Evolutionary conservation across 2,888 invertebrate genomes (phyloP).

Genomic region (Drosophila merina): DNA sequence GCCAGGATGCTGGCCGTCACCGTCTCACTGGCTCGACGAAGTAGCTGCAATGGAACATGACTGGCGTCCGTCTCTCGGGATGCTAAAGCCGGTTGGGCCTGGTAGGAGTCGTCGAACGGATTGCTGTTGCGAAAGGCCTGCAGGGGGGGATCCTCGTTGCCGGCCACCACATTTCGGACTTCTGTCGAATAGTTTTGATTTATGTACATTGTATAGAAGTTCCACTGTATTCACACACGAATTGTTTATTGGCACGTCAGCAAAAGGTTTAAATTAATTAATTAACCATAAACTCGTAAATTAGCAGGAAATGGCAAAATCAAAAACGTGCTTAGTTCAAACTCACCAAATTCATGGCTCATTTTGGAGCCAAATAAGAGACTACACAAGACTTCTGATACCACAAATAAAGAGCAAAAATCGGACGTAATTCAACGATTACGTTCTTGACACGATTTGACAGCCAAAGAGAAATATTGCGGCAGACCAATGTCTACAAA

Average conservation of each 20-base stretch:
- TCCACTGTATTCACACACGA: constrained; percentile 12
- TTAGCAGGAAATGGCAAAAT: constrained; percentile 20
- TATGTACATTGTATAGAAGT: background rate
- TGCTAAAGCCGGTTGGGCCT: background rate
- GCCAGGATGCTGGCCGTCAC: constrained; percentile 56
- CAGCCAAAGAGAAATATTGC: constrained; percentile 17
- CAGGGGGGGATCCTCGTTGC: constrained; percentile 46
- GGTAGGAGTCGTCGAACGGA: constrained; percentile 25
- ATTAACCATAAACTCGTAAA: constrained; percentile 44
- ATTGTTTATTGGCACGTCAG: constrained; percentile 15
- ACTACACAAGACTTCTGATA: background rate
- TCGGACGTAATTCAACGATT: constrained; percentile 19
- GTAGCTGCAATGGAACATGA: constrained; percentile 49
- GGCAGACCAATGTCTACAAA: constrained; percentile 9
- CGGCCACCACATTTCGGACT: constrained; percentile 50
- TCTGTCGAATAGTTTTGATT: constrained; percentile 8
- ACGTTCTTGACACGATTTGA: constrained; percentile 31
- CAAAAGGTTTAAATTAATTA: constrained; percentile 27
- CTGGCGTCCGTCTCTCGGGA: constrained; percentile 15
- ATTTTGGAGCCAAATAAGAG: constrained; percentile 25
- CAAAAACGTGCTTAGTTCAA: background rate
- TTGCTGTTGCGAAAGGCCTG: constrained; percentile 44
- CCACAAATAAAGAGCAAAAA: constrained; percentile 4
- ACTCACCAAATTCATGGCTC: constrained; percentile 59
- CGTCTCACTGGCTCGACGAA: constrained; percentile 59